phyloP scores from a whole-genome alignment of 2,797 vertebrate species.

The Sorex maritimensis region DNA sequence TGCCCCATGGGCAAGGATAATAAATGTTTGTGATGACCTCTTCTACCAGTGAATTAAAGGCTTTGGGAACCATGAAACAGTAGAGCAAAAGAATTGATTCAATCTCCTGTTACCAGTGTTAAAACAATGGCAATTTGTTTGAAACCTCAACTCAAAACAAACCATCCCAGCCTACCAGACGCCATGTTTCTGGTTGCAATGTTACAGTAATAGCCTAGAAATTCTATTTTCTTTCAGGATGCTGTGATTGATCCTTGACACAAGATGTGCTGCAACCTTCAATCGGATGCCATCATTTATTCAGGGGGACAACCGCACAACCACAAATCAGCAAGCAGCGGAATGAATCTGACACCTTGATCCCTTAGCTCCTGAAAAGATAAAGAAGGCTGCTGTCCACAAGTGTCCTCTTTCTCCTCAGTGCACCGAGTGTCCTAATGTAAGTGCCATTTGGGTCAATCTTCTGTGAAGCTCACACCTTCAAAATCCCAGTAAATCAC shows the following conservation, averaged over 20 bases:
- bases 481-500: not conserved
- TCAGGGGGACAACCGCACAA: not conserved
- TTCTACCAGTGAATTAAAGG: conserved; percentile 24
- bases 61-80: not conserved
- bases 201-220: not conserved
- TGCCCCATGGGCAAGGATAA: conserved; percentile 14
- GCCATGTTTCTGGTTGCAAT: not conserved
- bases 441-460: not conserved
- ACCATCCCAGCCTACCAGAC: not conserved
- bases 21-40: conserved; percentile 16
- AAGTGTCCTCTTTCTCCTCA: not conserved
- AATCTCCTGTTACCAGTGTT: conserved; percentile 1
- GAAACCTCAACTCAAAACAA: conserved; percentile 53
- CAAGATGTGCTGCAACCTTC: not conserved
- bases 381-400: not conserved
- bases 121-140: not conserved
- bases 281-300: conserved; percentile 10
- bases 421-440: not conserved
- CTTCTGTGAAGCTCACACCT: not conserved
- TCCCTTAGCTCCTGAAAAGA: not conserved
- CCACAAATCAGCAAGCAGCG: not conserved
- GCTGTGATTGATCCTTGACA: not conserved
- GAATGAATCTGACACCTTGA: not conserved
- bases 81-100: conserved; percentile 30
- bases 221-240: conserved; percentile 30